Evolutionary conservation across 2,888 invertebrate genomes (phyloP).

Genomic region (Cenopis cana): DNA sequence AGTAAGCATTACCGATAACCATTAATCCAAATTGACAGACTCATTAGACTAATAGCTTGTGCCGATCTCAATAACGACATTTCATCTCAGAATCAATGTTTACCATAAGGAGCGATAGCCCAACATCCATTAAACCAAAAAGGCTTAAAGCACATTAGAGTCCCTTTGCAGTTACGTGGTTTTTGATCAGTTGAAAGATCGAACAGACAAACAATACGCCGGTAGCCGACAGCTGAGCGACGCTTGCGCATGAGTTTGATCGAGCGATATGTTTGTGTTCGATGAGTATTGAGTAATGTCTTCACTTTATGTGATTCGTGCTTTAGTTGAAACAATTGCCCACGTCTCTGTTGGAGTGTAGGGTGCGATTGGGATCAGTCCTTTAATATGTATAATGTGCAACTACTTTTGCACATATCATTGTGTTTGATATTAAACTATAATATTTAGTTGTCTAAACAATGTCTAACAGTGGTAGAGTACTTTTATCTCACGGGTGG

Average conservation of each 20-base stretch:
- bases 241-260: slow-evolving; percentile 27
- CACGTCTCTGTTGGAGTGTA: slow-evolving; percentile 8
- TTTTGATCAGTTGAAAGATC: slow-evolving; percentile 11
- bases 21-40: slow-evolving; percentile 41
- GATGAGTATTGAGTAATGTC: slow-evolving; percentile 39
- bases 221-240: slow-evolving; percentile 44
- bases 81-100: slow-evolving; percentile 43
- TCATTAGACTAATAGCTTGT: slow-evolving; percentile 36
- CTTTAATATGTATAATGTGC: not conserved
- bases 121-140: not conserved
- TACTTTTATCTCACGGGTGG: too few species aligned
- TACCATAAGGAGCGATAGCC: slow-evolving; percentile 31
- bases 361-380: not conserved
- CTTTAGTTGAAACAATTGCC: slow-evolving; percentile 27
- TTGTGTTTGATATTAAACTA: not conserved
- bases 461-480: too few species aligned
- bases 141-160: not conserved
- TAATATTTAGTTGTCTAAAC: too few species aligned
- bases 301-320: slow-evolving; percentile 37
- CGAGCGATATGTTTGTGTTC: slow-evolving; percentile 32
- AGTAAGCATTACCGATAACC: not conserved
- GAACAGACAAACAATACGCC: slow-evolving; percentile 42
- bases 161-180: not conserved
- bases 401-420: not conserved
- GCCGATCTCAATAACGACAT: slow-evolving; percentile 41